These are phyloP conservation scores for Lindbergichthys nudifrons DNA, from an alignment of 2,797 vertebrate species.

Conservation along the genomic window DNA sequence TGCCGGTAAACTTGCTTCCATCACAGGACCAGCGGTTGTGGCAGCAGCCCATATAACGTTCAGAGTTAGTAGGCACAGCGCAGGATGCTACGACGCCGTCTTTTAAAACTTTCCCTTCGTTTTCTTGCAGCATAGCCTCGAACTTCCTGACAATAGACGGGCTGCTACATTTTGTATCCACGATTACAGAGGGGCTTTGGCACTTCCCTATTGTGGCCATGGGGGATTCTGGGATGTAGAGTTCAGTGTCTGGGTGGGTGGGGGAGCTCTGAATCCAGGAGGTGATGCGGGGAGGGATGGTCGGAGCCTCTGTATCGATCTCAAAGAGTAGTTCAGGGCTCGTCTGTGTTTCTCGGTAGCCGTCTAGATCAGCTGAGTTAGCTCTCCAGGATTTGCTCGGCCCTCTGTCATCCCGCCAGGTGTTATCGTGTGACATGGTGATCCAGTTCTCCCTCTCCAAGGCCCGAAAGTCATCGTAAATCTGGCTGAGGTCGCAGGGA, in stretches of 20 bases:
- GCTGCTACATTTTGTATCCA: conserved; percentile 79
- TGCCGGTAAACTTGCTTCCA: conserved; percentile 80
- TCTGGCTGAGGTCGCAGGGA: conserved; percentile 72
- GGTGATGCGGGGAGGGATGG: conserved; percentile 91
- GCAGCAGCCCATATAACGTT: conserved; percentile 84
- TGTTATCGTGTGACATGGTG: conserved; percentile 73
- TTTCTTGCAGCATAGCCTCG: conserved; percentile 82
- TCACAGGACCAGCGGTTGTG: conserved; percentile 88
- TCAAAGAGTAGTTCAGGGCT: conserved; percentile 49
- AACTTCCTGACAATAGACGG: conserved; percentile 83
- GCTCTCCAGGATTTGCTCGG: conserved; percentile 62
- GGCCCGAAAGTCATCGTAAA: conserved; percentile 80
- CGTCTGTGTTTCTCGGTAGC: conserved; percentile 64
- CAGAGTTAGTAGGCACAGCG: conserved; percentile 72
- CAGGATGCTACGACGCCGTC: conserved; percentile 71
- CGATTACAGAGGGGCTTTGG: conserved; percentile 70
- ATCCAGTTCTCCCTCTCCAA: conserved; percentile 85
- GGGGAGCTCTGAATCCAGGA: conserved; percentile 89
- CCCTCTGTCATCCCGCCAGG: conserved; percentile 62
- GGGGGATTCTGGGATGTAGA: conserved; percentile 78
- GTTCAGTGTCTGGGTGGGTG: conserved; percentile 78
- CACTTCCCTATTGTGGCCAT: conserved; percentile 72
- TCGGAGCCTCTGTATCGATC: conserved; percentile 81
- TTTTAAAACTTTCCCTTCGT: conserved; percentile 83
- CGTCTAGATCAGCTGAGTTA: conserved; percentile 58